Evolutionary conservation across 2,113 vertebrate species (phyloP).

Genomic region (Triplophysa rosa): DNA sequence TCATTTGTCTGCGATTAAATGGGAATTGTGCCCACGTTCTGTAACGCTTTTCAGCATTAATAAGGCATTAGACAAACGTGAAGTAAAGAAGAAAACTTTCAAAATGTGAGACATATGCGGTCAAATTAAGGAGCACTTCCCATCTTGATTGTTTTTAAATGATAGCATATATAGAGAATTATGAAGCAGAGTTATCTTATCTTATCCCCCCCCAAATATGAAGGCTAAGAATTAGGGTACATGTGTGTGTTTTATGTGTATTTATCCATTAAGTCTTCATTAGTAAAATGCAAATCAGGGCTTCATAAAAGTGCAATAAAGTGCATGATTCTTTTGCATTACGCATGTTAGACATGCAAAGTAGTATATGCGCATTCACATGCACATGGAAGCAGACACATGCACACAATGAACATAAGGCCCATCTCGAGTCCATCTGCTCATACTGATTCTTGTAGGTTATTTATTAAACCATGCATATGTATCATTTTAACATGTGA

Average conservation of each 20-base stretch:
- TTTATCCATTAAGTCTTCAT: slow-evolving; percentile 60
- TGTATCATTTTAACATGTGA: slow-evolving; percentile 62
- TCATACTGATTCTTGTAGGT: slow-evolving; percentile 53
- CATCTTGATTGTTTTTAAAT: slow-evolving; percentile 15
- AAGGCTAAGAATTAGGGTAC: too few relatives aligned
- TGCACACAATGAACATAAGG: slow-evolving; percentile 21
- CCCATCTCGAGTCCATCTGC: slow-evolving; percentile 53
- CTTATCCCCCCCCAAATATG: background rate
- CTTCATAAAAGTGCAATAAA: slow-evolving; percentile 66
- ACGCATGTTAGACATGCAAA: slow-evolving; percentile 46
- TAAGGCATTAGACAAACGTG: slow-evolving; percentile 1
- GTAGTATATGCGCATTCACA: slow-evolving; percentile 15
- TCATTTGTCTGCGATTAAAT: slow-evolving; percentile 16
- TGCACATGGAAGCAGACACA: background rate
- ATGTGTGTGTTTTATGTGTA: slow-evolving; percentile 23
- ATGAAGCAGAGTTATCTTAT: background rate
- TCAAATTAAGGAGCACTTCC: background rate
- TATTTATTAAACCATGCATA: slow-evolving; percentile 65
- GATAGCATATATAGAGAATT: slow-evolving; percentile 8
- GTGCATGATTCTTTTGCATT: slow-evolving; percentile 47
- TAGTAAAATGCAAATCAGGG: slow-evolving; percentile 66
- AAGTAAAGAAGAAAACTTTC: background rate
- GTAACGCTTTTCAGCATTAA: background rate
- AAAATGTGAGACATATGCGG: background rate
- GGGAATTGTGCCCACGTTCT: slow-evolving; percentile 7